phyloP scores from a whole-genome alignment of 2,113 vertebrate species.

The Ginglymostoma cirratum region DNA sequence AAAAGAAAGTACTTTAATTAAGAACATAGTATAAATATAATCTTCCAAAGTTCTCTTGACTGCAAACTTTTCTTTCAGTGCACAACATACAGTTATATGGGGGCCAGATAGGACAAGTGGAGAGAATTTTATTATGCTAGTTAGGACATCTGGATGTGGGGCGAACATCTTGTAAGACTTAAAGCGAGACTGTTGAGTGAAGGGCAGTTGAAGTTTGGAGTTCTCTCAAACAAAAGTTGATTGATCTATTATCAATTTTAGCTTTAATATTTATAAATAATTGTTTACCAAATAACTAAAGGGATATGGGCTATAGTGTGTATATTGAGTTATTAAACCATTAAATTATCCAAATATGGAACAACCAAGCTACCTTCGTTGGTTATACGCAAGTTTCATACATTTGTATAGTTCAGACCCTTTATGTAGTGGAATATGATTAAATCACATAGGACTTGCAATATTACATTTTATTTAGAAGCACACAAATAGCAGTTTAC shows the following conservation, averaged over 20 bases:
- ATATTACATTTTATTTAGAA: not conserved
- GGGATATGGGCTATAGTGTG: not conserved
- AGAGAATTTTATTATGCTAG: too few species aligned
- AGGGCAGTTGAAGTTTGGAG: not conserved
- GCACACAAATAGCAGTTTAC: not conserved
- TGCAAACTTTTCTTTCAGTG: too few species aligned
- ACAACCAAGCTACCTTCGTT: not conserved
- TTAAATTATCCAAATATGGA: not conserved
- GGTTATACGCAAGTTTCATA: not conserved
- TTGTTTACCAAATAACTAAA: not conserved
- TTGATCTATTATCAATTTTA: not conserved
- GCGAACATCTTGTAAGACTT: not conserved
- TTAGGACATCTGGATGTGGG: not conserved
- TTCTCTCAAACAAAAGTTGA: not conserved
- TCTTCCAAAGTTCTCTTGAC: too few species aligned
- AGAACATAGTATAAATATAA: too few species aligned
- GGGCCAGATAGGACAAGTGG: too few species aligned
- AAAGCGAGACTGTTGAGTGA: not conserved
- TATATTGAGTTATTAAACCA: too few species aligned
- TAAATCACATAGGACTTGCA: not conserved
- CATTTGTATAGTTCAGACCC: not conserved
- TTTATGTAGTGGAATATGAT: not conserved
- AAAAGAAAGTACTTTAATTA: too few species aligned
- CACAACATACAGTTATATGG: too few species aligned
- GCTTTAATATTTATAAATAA: not conserved